A percentile compares a stretch with the other conserved stretches of the same genome.
phyloP scores from a whole-genome alignment of 2,888 invertebrate genomes.

The Zhengitettix transpicula region DNA sequence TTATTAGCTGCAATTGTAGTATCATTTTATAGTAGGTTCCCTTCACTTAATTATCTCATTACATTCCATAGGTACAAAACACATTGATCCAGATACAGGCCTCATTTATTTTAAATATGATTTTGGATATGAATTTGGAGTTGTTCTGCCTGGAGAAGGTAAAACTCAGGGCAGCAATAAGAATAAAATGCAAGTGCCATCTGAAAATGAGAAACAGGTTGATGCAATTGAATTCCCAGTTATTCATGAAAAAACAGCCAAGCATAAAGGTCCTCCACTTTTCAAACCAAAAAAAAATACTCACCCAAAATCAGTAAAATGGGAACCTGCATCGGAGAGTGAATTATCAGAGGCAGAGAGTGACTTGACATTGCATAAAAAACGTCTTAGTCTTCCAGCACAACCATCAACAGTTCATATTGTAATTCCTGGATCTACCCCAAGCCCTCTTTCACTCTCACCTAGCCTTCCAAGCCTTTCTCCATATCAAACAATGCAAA shows the following conservation, averaged over 20 bases:
- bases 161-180: slow-evolving; percentile 25
- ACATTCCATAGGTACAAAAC: slow-evolving; percentile 43
- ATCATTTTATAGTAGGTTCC: slow-evolving; percentile 1
- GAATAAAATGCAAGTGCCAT: slow-evolving; percentile 9
- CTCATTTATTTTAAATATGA: slow-evolving; percentile 68
- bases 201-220: slow-evolving; percentile 32
- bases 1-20: too few relatives aligned
- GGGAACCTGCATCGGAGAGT: slow-evolving; percentile 44
- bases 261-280: slow-evolving; percentile 19
- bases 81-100: slow-evolving; percentile 57
- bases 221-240: slow-evolving; percentile 49
- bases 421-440: slow-evolving; percentile 22
- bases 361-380: slow-evolving; percentile 16
- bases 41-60: too few relatives aligned
- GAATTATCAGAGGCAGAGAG: slow-evolving; percentile 42
- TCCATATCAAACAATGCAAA: slow-evolving; percentile 28
- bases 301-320: slow-evolving; percentile 33
- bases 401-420: slow-evolving; percentile 18
- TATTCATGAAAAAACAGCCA: slow-evolving; percentile 40
- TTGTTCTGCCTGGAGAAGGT: slow-evolving; percentile 49
- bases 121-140: slow-evolving; percentile 63
- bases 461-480: slow-evolving; percentile 40
- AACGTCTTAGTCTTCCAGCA: slow-evolving; percentile 28
- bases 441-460: slow-evolving; percentile 38
- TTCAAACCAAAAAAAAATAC: slow-evolving; percentile 28